Conservation (phyloP, 1,140 invertebrate genomes). For the Hylaeus anthracinus region DNA sequence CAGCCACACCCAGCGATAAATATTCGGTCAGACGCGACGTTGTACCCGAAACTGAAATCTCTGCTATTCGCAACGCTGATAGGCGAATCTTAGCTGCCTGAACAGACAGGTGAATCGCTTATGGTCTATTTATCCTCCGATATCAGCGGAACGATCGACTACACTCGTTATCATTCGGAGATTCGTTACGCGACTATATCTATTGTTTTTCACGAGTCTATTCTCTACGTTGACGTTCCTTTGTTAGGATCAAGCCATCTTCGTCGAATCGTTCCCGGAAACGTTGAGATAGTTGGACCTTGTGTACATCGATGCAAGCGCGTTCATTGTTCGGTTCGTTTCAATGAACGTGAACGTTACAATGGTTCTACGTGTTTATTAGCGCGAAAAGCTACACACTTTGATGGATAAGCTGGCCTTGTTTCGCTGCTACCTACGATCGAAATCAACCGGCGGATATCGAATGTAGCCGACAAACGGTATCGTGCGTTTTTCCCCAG, state of each 20-base stretch:
- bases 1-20: not conserved
- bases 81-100: no score
- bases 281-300: not conserved
- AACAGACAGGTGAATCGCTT: no score
- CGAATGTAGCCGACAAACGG: not conserved
- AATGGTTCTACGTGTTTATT: not conserved
- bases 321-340: not conserved
- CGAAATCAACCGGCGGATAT: not conserved
- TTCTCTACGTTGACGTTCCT: not conserved
- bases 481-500: not conserved
- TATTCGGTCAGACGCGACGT: slow-evolving; percentile 11
- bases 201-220: not conserved
- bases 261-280: not conserved
- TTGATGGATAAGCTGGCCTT: not conserved
- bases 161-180: slow-evolving; percentile 19
- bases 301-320: no score
- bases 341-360: not conserved
- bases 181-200: slow-evolving; percentile 4
- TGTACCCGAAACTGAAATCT: slow-evolving; percentile 31
- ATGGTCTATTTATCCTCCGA: no score
- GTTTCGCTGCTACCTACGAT: no score
- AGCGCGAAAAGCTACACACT: not conserved
- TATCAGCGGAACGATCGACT: not conserved
- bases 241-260: not conserved
- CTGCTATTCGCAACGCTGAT: not conserved